These are phyloP conservation scores for Gavialis gangeticus DNA, from an alignment of 2,113 vertebrate genomes.

Conservation along the genomic window DNA sequence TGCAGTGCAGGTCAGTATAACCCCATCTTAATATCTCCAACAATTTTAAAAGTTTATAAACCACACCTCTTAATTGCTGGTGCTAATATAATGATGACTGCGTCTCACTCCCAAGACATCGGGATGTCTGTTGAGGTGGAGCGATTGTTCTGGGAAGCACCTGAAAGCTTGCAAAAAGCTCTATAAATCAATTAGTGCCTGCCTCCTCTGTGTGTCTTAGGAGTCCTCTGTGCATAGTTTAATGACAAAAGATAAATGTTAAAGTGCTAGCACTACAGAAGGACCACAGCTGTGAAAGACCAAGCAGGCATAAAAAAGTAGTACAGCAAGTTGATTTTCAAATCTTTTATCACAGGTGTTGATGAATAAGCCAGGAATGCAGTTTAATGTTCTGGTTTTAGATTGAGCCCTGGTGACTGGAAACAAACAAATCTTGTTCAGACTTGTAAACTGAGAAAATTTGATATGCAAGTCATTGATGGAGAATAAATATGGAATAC, in stretches of 20 bases:
- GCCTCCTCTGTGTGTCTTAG: neutral
- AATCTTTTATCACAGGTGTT: neutral
- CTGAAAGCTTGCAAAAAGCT: neutral
- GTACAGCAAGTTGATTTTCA: neutral
- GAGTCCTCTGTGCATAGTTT: neutral
- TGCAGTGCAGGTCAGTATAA: neutral
- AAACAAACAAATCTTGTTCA: neutral
- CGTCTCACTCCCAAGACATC: neutral
- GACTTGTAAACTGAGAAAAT: neutral
- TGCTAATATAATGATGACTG: fast-evolving
- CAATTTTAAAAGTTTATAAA: neutral
- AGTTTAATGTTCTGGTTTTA: neutral
- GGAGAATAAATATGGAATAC: neutral
- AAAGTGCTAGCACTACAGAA: neutral
- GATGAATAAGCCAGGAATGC: neutral
- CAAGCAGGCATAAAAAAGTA: neutral
- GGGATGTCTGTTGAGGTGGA: neutral
- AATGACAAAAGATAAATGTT: neutral
- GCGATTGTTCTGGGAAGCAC: fast-evolving
- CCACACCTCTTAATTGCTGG: neutral
- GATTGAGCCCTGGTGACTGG: neutral
- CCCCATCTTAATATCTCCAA: neutral
- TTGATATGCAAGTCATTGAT: neutral
- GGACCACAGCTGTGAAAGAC: neutral
- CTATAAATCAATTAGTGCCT: neutral